Base-by-base conservation (phyloP, 2,113 vertebrate species). In the Scolopax mira region DNA sequence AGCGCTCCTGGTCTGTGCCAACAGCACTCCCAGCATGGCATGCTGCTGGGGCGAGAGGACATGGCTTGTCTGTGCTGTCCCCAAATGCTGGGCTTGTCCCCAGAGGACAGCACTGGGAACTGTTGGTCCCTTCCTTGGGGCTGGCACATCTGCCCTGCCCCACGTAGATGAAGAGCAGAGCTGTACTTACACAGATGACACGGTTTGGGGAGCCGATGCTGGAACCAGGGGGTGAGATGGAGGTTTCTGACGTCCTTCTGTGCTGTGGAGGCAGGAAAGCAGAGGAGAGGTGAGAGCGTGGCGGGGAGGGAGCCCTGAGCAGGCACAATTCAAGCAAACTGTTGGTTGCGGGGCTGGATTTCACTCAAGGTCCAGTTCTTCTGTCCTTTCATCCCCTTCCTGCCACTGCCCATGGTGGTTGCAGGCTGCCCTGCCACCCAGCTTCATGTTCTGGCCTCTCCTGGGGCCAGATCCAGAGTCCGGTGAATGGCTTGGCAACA, bases 181-280 rank as follows among this genome's bases (percentile, higher is more conserved):
- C 85, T 87, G 54, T 96, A 99, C 99, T 98, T 98, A 99, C 99
- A 39, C 99, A 99, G 97, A 99, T 99, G 94, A 99, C 99, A 31
- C 99, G 98, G 93, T 98, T 99, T 5, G 99, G 99, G 71, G 99
- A 99, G 84, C 99, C 99, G 3, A 99, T 99, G 96, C 99, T 99
- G 94, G 99, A 99, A 61, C 99, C 99, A 1, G 99, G 99, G 2
- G 99, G 99, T 3, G 99, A 99, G 96, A 99, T 99, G 95, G 99
- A 99, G 49, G 99, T 98, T 97, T 99, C 99, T 7, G 99, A 99
- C 0, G 99, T 98, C 87, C 99, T 99, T 91, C 99, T 99, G 96
- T 99, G 99, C 99, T 99, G 99, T 98, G 94, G 93, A 93, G 87
- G 89, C 75, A 97, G 66, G 97, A 79, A 66, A 33, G 48, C 25